phyloP scores from a whole-genome alignment of 2,113 vertebrate genomes.

The Hippocampus zosterae region DNA sequence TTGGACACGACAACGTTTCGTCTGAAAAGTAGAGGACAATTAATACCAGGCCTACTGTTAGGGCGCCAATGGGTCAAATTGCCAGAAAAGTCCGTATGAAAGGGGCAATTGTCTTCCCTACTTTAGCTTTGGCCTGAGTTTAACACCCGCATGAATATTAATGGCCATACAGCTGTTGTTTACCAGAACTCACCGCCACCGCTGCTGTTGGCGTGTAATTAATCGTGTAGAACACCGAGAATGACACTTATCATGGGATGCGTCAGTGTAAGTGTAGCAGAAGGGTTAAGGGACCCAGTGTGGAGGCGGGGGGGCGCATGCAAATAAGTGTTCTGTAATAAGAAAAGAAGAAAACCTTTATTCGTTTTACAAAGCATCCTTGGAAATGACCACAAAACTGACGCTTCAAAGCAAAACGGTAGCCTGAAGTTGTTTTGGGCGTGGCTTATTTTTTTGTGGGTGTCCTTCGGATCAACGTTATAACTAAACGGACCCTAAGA shows the following conservation, averaged over 20 bases:
- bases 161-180: constrained; percentile 59
- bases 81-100: background rate
- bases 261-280: background rate
- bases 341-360: background rate
- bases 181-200: constrained; percentile 27
- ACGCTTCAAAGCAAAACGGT: no score
- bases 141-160: constrained; percentile 56
- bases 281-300: background rate
- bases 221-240: constrained; percentile 29
- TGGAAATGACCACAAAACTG: no score
- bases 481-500: background rate
- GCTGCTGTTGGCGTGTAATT: constrained; percentile 55
- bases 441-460: no score
- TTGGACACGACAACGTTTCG: background rate
- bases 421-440: no score
- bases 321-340: background rate
- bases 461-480: no score
- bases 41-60: background rate
- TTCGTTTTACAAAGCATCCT: background rate
- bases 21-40: background rate
- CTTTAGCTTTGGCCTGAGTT: constrained; percentile 28
- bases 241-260: background rate
- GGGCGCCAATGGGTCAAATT: background rate
- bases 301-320: background rate
- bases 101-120: constrained; percentile 9